Evolutionary conservation across 2,888 invertebrate species (phyloP).

Genomic region (Volucella inflata): DNA sequence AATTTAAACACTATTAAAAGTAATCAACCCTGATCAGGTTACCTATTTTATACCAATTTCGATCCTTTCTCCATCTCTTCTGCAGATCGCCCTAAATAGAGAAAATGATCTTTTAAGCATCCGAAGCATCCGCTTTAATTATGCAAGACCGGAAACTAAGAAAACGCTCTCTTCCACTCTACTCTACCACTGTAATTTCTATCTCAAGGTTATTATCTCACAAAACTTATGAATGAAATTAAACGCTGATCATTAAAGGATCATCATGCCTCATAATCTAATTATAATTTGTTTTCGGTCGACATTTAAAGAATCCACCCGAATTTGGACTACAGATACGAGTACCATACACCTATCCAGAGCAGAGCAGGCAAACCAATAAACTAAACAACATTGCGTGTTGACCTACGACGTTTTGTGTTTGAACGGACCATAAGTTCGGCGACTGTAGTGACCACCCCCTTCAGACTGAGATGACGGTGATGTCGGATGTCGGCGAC

Average conservation of each 20-base stretch:
- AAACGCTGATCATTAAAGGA: conserved; percentile 83
- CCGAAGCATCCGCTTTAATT: conserved; percentile 63
- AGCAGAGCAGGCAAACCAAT: conserved; percentile 12
- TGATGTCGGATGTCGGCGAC: neutral
- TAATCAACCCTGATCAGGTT: conserved; percentile 29
- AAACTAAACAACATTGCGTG: conserved; percentile 63
- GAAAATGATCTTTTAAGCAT: conserved; percentile 71
- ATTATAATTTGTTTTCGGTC: conserved; percentile 82
- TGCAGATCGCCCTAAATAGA: conserved; percentile 46
- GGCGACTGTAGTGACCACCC: conserved; percentile 74
- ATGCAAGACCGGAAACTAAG: conserved; percentile 70
- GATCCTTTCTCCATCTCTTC: conserved; percentile 19
- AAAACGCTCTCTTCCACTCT: conserved; percentile 55
- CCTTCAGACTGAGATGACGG: conserved; percentile 53
- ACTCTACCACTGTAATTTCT: conserved; percentile 17
- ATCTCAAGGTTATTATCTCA: conserved; percentile 71
- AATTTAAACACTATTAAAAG: conserved; percentile 64
- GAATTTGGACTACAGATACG: neutral
- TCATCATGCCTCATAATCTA: conserved; percentile 83
- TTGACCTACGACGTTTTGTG: conserved; percentile 56
- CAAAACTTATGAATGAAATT: conserved; percentile 78
- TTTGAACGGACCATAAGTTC: conserved; percentile 65
- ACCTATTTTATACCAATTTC: conserved; percentile 5
- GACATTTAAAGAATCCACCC: conserved; percentile 68
- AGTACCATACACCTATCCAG: neutral